Evolutionary conservation across 2,797 vertebrate genomes (phyloP), one percentile per base, ranked within the genome.

Genomic region (Enteromius thamalakanensis): DNA sequence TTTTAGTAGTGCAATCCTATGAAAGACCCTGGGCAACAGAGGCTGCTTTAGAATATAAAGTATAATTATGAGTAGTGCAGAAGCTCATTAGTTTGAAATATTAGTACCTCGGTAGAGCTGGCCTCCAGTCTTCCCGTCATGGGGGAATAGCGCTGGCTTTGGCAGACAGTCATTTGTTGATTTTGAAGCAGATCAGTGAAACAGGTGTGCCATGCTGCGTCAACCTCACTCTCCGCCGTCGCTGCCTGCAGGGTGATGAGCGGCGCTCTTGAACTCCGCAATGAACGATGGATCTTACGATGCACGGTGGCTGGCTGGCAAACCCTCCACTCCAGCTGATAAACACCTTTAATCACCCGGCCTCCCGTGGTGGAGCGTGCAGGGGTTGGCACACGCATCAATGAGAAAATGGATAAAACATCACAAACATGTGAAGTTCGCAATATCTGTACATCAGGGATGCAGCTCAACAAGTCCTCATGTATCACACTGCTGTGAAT

Each of bases 181-280:
- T 84, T 71, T 82, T 77, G 29, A 69, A 23, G 79, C 70, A 23
- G 26, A 70, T 82, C 60, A 87, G 81, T 84, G 89, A 90, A 93
- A 92, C 91, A 91, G 90, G 90, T 92, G 91, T 91, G 88, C 89
- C 89, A 90, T 89, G 85, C 90, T 58, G 77, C 91, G 85, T 86
- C 89, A 78, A 80, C 80, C 74, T 84, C 70, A 86, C 76, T 86
- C 85, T 83, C 85, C 85, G 89, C 82, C 86, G 86, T 85, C 74
- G 76, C 84, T 84, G 86, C 90, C 87, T 87, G 84, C 74, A 65
- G 90, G 29, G 89, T 88, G 82, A 91, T 88, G 84, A 88, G 79
- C 74, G 32, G 60, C 12, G 58, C 81, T 86, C 77, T 17, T 62
- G 64, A 70, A 51, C 64, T 47, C 80, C 69, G 47, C 49, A 55